phyloP scores from a whole-genome alignment of 2,797 vertebrate genomes.

The Limosa lapponica region DNA sequence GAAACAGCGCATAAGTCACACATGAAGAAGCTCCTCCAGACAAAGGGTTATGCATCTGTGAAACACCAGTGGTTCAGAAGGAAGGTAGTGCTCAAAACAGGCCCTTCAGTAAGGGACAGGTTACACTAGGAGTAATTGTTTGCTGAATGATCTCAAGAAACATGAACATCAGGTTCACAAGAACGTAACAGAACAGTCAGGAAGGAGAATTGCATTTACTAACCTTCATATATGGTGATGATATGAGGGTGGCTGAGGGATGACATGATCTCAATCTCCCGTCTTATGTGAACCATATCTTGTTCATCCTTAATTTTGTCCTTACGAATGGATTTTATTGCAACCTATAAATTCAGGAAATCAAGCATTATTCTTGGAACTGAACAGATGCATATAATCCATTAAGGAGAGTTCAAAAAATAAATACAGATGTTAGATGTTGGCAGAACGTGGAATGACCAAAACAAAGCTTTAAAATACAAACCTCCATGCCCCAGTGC shows the following conservation, averaged over 20 bases:
- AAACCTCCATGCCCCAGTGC: conserved; percentile 4
- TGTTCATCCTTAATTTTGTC: conserved; percentile 94
- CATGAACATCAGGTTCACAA: conserved; percentile 45
- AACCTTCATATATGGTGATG: conserved; percentile 93
- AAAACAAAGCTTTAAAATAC: conserved; percentile 64
- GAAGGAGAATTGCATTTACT: conserved; percentile 66
- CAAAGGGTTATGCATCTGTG: background rate
- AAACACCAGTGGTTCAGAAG: background rate
- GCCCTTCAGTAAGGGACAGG: background rate
- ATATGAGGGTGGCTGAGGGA: conserved; percentile 91
- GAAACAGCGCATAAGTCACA: background rate
- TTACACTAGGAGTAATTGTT: background rate
- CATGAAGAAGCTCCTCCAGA: background rate
- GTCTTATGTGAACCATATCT: conserved; percentile 88
- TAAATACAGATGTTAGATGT: conserved; percentile 80
- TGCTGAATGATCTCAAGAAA: conserved; percentile 39
- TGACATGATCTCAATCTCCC: conserved; percentile 94
- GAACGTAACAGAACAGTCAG: conserved; percentile 45
- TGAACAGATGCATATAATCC: conserved; percentile 76
- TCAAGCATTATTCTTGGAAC: conserved; percentile 79
- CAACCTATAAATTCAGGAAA: conserved; percentile 88
- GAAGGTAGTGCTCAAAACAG: background rate
- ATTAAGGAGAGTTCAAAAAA: conserved; percentile 73
- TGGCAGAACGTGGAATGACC: conserved; percentile 70
- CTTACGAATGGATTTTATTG: conserved; percentile 92